Evolutionary conservation across 2,797 vertebrate genomes (phyloP).

Genomic region (Gallirallus australis): DNA sequence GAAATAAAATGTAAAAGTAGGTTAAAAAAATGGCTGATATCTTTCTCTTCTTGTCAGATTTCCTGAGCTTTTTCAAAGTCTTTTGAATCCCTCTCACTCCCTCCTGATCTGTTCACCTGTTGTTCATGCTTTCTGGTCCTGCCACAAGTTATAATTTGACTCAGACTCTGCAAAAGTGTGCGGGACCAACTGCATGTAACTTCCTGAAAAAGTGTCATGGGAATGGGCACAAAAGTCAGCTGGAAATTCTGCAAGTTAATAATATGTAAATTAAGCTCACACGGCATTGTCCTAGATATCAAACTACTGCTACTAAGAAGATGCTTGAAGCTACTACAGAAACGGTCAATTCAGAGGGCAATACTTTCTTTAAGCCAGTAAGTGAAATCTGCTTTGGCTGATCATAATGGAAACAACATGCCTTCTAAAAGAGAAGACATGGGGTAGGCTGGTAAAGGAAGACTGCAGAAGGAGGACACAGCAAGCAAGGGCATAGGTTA

Average conservation of each 20-base stretch:
- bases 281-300: neutral
- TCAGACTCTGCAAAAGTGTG: neutral
- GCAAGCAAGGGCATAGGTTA: neutral
- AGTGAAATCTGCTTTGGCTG: neutral
- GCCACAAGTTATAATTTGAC: neutral
- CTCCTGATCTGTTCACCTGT: neutral
- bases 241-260: neutral
- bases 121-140: neutral
- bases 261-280: neutral
- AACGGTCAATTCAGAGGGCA: neutral
- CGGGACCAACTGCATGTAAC: neutral
- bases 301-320: neutral
- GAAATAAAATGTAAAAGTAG: conserved; percentile 48
- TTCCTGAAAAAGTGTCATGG: neutral
- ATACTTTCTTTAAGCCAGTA: neutral
- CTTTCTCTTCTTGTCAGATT: conserved; percentile 18
- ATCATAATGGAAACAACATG: neutral
- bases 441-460: neutral
- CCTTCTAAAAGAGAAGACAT: neutral
- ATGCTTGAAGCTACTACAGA: neutral
- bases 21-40: conserved; percentile 11
- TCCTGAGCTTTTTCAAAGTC: conserved; percentile 27
- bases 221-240: neutral
- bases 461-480: neutral
- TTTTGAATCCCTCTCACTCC: neutral